Base-by-base conservation (phyloP, 2,888 invertebrate genomes). In the Agonopterix arenella region DNA sequence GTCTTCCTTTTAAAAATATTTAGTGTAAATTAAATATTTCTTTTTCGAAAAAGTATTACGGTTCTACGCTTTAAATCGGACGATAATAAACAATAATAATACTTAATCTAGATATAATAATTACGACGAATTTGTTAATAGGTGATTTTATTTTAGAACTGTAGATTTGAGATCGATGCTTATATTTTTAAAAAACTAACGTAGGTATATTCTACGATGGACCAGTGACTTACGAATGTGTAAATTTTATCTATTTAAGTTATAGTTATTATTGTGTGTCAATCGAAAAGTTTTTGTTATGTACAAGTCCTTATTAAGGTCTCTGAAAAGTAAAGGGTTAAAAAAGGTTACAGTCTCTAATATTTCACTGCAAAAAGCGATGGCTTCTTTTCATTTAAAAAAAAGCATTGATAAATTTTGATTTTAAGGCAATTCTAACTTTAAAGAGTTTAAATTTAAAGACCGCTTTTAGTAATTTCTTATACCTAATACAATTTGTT, bases 31-130 rank as follows among this genome's bases (percentile, higher is more conserved):
- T 51, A 55, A 56, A 61, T 60, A 55, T 59, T 61, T 59, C 62
- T 61, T 67, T 68, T 74, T 76, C 68, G 63, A 66, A 66, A 74
- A 82, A 84, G 84, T 86, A 86, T 86, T 83, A 86, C 76, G 84
- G 83, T 84, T 81, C 66, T 76, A 84, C 77, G 85, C 85, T 85
- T 86, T 86, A 85, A 85, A 81, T 80, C 73, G 69, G 72, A 79
- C 70, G 13, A 40, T 36, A 44, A 46, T 42, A 47, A 44, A 44
- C 47, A 64, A 60, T 61, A 58, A 58, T 62, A 61, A 61, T 60
- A 59, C 66, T 60, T 66, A 60, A 18, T 44, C n/a, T 44, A 36
- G 36, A 40, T 48, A 37, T 58, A n/a, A n/a, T 59, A 61, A 45
- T 60, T 57, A 59, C 64, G 60, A 66, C 61, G 70, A 72, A 72